Evolutionary conservation across 2,888 invertebrate species (phyloP).

Genomic region (Macrophya alboannulata): DNA sequence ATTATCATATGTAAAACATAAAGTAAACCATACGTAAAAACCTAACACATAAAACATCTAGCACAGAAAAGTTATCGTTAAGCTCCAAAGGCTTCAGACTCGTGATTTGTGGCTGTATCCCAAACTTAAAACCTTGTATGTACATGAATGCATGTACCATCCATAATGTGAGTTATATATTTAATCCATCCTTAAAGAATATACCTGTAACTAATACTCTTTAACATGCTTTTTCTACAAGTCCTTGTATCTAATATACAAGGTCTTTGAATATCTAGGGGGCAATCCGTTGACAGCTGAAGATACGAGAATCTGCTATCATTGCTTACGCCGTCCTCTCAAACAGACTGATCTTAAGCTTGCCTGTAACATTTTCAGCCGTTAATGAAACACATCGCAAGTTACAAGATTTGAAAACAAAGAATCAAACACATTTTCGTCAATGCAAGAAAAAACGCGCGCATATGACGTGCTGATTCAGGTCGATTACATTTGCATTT

Average conservation of each 20-base stretch:
- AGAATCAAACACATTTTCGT: not conserved
- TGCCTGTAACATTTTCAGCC: not conserved
- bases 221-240: slow-evolving; percentile 1
- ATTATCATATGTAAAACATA: slow-evolving; percentile 5
- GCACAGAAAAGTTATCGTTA: not conserved
- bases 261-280: not conserved
- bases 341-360: too few relatives aligned
- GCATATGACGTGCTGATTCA: not conserved
- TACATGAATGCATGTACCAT: not conserved
- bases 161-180: not conserved
- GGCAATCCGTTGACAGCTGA: not conserved
- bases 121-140: not conserved
- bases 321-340: not conserved
- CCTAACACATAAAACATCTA: not conserved
- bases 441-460: not conserved
- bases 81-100: not conserved
- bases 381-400: not conserved
- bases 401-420: not conserved
- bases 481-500: not conserved
- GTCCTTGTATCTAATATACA: not conserved
- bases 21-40: not conserved
- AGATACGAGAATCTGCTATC: not conserved
- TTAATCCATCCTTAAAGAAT: not conserved
- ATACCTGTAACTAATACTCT: not conserved
- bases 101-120: not conserved